Base-by-base conservation (phyloP, 2,888 invertebrate genomes). In the Heteropelma amictum region DNA sequence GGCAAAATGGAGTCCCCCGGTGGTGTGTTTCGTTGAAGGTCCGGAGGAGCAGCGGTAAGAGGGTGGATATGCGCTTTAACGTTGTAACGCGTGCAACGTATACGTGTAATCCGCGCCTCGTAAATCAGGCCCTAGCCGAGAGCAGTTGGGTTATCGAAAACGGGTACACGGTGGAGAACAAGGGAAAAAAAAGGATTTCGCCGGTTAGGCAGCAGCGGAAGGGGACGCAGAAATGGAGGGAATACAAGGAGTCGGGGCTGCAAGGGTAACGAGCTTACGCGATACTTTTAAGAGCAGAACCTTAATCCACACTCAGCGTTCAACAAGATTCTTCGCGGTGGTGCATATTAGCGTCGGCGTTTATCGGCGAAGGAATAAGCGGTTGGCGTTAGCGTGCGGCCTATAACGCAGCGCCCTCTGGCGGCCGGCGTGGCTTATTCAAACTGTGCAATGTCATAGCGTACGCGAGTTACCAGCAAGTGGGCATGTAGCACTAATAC, bases 271-370 rank as follows among this genome's bases (percentile, higher is more conserved):
- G 79, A 80, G 82, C 82, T 84, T 84, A 83, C 82, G 81, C 80
- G 82, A 83, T 81, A 83, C 84, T 83, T 83, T 83, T 83, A 83
- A 83, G 81, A 82, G 81, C n/a, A n/a, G 81, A 79, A 80, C 78
- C 63, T 79, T 84, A 83, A 84, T 84, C 82, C 83, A 79, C 82
- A 74, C 79, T 82, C 83, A 83, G 83, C 82, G 81, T 81, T 77
- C 72, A 69, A 77, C 79, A 79, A 72, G 74, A 77, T 67, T 70
- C 68, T 73, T 51, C 77, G 42, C 60, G 58, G 61, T n/a, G n/a
- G 30, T n/a, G 19, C 30, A 33, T 12, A 33, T 33, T 40, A 28
- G 67, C 47, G 38, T 10, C 17, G n/a, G 33, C 23, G 8, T 47
- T 45, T 2, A 23, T 14, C n/a, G 33, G 12, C 26, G 21, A 2